These are phyloP conservation scores for Drosophila aldrichi DNA, from an alignment of 2,888 invertebrate genomes.

Conservation along the genomic window DNA sequence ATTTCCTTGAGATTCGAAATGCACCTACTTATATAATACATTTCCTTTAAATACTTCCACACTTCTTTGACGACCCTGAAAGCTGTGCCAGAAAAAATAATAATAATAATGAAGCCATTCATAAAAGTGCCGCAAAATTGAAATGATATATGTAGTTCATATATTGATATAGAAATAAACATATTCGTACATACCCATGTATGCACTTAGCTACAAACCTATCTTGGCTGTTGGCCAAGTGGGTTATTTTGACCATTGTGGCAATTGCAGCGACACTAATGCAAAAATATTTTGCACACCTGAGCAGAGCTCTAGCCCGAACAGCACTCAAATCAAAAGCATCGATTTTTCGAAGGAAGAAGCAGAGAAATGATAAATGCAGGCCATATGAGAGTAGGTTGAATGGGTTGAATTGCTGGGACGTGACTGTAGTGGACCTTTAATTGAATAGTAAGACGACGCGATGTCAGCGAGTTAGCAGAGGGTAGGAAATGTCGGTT, in stretches of 20 bases:
- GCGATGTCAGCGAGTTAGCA: background rate
- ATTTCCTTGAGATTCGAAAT: no score
- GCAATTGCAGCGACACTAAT: constrained; percentile 20
- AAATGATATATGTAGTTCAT: background rate
- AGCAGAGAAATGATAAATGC: constrained; percentile 2
- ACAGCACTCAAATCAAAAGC: constrained; percentile 54
- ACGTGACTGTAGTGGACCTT: constrained; percentile 50
- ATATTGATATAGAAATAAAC: background rate
- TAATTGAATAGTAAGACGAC: constrained; percentile 20
- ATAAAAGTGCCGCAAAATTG: constrained; percentile 8
- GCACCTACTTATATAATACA: constrained; percentile 4
- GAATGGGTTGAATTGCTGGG: constrained; percentile 13
- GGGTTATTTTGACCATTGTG: constrained; percentile 60
- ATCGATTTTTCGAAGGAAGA: constrained; percentile 57
- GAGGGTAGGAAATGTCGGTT: background rate
- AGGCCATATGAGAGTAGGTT: background rate
- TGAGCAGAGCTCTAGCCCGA: constrained; percentile 12
- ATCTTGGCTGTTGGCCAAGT: constrained; percentile 64
- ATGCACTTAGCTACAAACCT: background rate
- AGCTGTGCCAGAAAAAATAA: constrained; percentile 27
- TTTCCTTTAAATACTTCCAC: background rate
- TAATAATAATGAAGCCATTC: background rate
- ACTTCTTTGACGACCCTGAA: constrained; percentile 52
- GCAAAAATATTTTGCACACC: constrained; percentile 21
- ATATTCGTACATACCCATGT: background rate